Percentiles rank a stretch among this genome's conserved stretches.
Conservation (phyloP, 2,113 vertebrate genomes). For the Eublepharis macularius region DNA sequence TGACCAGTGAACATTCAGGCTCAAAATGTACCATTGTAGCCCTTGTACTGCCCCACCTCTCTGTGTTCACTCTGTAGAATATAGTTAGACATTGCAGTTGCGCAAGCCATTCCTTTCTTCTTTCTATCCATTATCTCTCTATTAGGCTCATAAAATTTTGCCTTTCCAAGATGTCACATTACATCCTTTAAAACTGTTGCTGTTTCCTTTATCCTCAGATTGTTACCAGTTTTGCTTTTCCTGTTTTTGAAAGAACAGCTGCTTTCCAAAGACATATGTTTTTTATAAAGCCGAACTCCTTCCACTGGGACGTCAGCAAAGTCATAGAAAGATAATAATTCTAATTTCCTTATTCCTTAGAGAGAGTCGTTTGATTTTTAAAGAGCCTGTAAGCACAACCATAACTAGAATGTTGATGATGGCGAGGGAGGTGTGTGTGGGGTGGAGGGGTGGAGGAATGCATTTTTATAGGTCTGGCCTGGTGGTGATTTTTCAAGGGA, state of each 20-base stretch:
- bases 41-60: not conserved
- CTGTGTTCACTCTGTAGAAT: not conserved
- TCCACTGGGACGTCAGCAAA: not conserved
- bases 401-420: not conserved
- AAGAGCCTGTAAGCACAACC: not conserved
- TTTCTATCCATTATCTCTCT: not conserved
- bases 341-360: not conserved
- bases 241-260: not conserved
- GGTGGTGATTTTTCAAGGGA: not conserved
- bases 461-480: not conserved
- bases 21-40: not conserved
- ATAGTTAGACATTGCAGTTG: not conserved
- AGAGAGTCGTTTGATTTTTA: not conserved
- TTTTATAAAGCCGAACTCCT: not conserved
- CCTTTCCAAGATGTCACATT: not conserved
- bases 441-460: not conserved
- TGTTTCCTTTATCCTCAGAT: not conserved
- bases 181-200: not conserved
- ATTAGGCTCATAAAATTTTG: not conserved
- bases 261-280: not conserved
- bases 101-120: not conserved
- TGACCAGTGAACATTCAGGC: too few relatives aligned
- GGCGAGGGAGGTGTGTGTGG: not conserved
- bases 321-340: not conserved
- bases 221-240: not conserved